A percentile compares a stretch with the other conserved stretches of the same genome.
These are phyloP conservation scores for Microctenopoma lineatum DNA, from an alignment of 2,797 vertebrate species.

Conservation along the genomic window DNA sequence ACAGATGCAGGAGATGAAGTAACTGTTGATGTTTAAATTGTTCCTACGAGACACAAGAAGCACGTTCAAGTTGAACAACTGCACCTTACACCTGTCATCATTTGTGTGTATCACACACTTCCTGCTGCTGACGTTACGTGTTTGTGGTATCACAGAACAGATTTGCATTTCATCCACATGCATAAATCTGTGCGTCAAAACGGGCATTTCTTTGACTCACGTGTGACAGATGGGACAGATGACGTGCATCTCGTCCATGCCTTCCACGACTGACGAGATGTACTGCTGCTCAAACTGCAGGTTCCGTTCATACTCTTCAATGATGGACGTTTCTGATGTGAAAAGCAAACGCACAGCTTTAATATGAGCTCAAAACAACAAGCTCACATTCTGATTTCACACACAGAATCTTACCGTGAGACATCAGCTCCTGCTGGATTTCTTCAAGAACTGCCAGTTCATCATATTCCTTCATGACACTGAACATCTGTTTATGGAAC, in stretches of 20 bases:
- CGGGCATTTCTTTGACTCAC: constrained; percentile 77
- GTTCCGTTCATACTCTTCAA: constrained; percentile 89
- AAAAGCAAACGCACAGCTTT: not conserved
- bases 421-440: constrained; percentile 89
- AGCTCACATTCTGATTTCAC: too few species aligned
- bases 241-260: constrained; percentile 82
- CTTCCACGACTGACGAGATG: constrained; percentile 85
- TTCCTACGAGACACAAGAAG: constrained; percentile 79
- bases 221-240: constrained; percentile 91
- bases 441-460: constrained; percentile 89
- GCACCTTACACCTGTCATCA: not conserved
- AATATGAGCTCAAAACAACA: not conserved
- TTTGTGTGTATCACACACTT: too few species aligned
- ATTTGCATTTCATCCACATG: not conserved
- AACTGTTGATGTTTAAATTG: constrained; percentile 84
- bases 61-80: not conserved
- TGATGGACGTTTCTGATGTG: constrained; percentile 85
- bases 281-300: constrained; percentile 89
- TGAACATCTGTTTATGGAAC: constrained; percentile 61
- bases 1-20: constrained; percentile 87
- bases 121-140: too few species aligned
- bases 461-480: constrained; percentile 76
- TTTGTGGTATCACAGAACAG: not conserved
- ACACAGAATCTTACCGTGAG: constrained; percentile 82
- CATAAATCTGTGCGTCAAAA: too few species aligned